A percentile compares a stretch with the other conserved stretches of the same genome.
Conservation (phyloP, 2,797 vertebrate species). For the Tenualosa ilisha region DNA sequence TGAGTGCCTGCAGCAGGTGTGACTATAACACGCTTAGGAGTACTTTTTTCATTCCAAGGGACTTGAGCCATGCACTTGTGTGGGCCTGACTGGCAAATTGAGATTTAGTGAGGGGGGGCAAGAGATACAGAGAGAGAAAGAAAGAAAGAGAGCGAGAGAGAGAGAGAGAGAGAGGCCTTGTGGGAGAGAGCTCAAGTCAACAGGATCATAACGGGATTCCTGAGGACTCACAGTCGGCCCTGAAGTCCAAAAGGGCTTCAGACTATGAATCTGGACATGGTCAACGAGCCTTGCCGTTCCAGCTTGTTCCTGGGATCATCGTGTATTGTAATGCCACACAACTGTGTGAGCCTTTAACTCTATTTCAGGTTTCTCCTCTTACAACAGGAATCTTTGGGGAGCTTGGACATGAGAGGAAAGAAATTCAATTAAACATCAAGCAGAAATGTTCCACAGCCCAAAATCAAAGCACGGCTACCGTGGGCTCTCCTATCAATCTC, state of each 20-base stretch:
- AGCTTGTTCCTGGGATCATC: background rate
- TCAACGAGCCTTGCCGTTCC: background rate
- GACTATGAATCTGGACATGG: background rate
- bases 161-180: background rate
- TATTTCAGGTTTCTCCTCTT: background rate
- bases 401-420: background rate
- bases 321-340: background rate
- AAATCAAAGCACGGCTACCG: background rate
- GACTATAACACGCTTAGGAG: background rate
- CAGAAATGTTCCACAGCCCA: background rate
- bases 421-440: conserved; percentile 19
- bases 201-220: background rate
- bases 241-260: background rate
- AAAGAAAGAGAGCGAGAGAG: background rate
- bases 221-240: background rate
- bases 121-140: background rate
- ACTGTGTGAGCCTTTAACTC: background rate
- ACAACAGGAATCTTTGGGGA: background rate
- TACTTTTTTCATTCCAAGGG: background rate
- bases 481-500: conserved; percentile 10
- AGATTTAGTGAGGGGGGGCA: background rate
- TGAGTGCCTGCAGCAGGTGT: background rate
- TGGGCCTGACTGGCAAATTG: background rate
- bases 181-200: conserved; percentile 4
- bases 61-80: background rate